phyloP scores from a whole-genome alignment of 2,797 vertebrate species.

The Hydrocynus forskahlii region DNA sequence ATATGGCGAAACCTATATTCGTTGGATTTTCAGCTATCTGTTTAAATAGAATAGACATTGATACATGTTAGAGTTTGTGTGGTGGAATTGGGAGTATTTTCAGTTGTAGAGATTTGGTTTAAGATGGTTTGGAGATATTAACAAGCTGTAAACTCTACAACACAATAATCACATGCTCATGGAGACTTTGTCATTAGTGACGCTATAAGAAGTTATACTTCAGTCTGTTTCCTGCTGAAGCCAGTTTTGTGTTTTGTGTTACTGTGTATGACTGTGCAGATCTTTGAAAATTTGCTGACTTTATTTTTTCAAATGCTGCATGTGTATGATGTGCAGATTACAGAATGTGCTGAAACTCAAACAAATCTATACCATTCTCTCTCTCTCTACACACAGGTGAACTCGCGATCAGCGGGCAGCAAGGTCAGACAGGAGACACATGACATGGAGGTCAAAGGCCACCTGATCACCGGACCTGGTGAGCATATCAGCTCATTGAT shows the following conservation, averaged over 20 bases:
- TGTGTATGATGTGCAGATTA: constrained; percentile 4
- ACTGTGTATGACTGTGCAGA: background rate
- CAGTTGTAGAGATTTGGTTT: too few relatives aligned
- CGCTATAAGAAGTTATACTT: too few relatives aligned
- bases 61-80: too few relatives aligned
- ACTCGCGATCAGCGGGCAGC: constrained; percentile 59
- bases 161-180: too few relatives aligned
- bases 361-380: background rate
- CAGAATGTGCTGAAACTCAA: background rate
- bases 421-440: constrained; percentile 66
- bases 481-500: constrained; percentile 43
- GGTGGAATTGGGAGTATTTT: too few relatives aligned
- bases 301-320: background rate
- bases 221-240: background rate
- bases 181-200: background rate
- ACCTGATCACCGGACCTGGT: constrained; percentile 83
- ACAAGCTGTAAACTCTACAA: too few relatives aligned
- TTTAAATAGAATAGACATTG: too few relatives aligned
- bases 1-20: too few relatives aligned
- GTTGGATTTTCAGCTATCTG: too few relatives aligned
- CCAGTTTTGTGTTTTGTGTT: background rate
- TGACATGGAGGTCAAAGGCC: constrained; percentile 88
- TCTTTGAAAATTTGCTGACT: background rate
- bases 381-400: constrained; percentile 61
- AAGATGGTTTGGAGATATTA: too few relatives aligned